Evolutionary conservation across 1,140 invertebrate species (phyloP).

Genomic region (Caerostris darwini): DNA sequence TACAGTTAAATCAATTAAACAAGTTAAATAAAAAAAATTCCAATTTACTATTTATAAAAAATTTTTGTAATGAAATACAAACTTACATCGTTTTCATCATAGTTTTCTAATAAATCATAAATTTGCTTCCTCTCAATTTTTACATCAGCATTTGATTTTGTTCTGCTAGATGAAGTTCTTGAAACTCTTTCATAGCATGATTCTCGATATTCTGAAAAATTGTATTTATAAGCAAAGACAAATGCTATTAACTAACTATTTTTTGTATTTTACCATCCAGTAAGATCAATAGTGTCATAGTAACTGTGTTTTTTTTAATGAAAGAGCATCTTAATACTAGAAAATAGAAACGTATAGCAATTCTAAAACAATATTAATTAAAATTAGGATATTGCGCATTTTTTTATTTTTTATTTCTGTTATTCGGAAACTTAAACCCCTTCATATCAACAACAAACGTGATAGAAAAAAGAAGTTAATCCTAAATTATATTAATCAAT

Average conservation of each 20-base stretch:
- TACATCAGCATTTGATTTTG: background rate
- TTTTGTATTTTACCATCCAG: too few species aligned
- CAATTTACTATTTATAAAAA: background rate
- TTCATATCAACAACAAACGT: too few species aligned
- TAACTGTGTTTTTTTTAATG: background rate
- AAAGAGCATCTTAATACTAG: background rate
- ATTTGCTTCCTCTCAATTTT: background rate
- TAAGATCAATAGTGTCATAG: background rate
- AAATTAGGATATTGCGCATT: too few species aligned
- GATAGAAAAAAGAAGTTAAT: too few species aligned
- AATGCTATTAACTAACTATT: background rate
- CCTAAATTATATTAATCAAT: too few species aligned
- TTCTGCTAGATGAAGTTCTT: background rate
- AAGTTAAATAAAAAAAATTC: background rate
- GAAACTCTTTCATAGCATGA: background rate
- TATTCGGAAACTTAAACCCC: too few species aligned
- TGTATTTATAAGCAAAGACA: background rate
- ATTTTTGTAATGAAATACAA: background rate
- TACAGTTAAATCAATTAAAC: background rate
- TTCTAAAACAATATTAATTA: too few species aligned
- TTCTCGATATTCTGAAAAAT: background rate
- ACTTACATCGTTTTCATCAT: conserved; percentile 38
- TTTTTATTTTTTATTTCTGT: too few species aligned
- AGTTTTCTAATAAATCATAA: background rate
- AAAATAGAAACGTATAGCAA: too few species aligned